Conservation (phyloP, 2,113 vertebrate species). For the Aphyosemion australe region DNA sequence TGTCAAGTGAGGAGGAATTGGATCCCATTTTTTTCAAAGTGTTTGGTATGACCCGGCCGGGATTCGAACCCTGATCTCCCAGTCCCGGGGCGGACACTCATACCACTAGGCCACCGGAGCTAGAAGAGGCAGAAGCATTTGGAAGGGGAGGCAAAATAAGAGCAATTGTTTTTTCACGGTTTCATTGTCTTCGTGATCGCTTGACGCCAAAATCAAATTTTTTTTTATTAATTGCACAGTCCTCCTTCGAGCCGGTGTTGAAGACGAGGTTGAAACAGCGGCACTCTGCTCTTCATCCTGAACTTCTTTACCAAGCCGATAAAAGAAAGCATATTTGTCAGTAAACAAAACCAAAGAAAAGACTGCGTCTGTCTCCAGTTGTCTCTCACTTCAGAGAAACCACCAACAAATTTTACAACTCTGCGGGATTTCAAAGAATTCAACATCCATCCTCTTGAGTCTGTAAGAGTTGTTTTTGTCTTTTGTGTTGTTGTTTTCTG, state of each 20-base stretch:
- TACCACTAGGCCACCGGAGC: too few relatives aligned
- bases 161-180: too few relatives aligned
- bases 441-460: not conserved
- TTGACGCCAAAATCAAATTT: too few relatives aligned
- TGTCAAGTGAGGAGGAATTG: too few relatives aligned
- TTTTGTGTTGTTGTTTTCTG: conserved; percentile 27
- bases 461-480: conserved; percentile 1
- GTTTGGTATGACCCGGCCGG: too few relatives aligned
- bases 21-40: too few relatives aligned
- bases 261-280: conserved; percentile 7
- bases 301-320: conserved; percentile 25
- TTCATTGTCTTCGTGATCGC: too few relatives aligned
- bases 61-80: too few relatives aligned
- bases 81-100: too few relatives aligned
- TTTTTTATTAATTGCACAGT: too few relatives aligned
- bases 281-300: conserved; percentile 22
- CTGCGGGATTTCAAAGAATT: conserved; percentile 8
- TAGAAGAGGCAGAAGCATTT: too few relatives aligned
- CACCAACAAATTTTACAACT: conserved; percentile 11
- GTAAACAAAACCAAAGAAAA: not conserved
- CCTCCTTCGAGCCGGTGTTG: conserved; percentile 36
- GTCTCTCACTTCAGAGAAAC: conserved; percentile 12
- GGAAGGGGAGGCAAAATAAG: too few relatives aligned
- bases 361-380: not conserved
- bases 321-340: conserved; percentile 27